phyloP scores from a whole-genome alignment of 2,888 invertebrate genomes.

The Choristoneura rosaceana region DNA sequence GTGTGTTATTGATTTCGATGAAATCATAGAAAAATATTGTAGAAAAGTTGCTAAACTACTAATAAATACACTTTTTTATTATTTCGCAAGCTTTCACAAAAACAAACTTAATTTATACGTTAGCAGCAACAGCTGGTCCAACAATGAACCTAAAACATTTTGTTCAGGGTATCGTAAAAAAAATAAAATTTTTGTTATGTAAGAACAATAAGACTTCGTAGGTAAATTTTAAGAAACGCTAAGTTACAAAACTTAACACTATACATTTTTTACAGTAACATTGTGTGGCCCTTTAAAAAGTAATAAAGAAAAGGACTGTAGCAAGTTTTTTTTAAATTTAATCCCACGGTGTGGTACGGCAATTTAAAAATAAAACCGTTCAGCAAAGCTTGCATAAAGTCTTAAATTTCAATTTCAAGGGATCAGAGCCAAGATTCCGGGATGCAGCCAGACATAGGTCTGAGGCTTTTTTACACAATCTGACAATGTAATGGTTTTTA shows the following conservation, averaged over 20 bases:
- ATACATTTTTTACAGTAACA: not conserved
- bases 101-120: conserved; percentile 6
- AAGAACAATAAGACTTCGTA: no score
- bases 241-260: no score
- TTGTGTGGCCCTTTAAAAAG: not conserved
- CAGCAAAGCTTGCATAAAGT: conserved; percentile 63
- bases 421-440: conserved; percentile 63
- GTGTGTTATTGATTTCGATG: no score
- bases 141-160: not conserved
- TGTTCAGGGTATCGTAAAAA: not conserved
- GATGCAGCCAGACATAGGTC: conserved; percentile 56
- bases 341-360: conserved; percentile 19
- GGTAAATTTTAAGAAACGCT: no score
- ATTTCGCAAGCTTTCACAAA: conserved; percentile 5
- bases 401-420: conserved; percentile 78
- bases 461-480: conserved; percentile 13
- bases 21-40: no score
- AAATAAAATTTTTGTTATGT: not conserved
- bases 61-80: not conserved
- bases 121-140: conserved; percentile 6
- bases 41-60: no score
- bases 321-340: conserved; percentile 12
- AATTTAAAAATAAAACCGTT: conserved; percentile 47
- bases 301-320: not conserved
- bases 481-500: not conserved